Evolutionary conservation across 2,888 invertebrate species (phyloP).

Genomic region (Megaustenia siamemsis): DNA sequence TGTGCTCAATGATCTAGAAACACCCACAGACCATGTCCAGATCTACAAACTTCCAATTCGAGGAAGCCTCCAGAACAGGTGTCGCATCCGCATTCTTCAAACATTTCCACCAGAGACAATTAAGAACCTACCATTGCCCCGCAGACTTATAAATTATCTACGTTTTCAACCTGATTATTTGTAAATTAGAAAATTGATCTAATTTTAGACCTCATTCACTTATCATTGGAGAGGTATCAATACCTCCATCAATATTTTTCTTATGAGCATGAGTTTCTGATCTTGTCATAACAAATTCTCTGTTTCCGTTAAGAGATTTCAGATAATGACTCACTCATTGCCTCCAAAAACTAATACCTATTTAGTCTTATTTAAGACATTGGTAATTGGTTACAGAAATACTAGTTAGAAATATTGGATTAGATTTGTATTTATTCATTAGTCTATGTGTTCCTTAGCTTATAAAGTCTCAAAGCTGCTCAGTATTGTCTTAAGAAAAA

Average conservation of each 20-base stretch:
- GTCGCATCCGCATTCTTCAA: slow-evolving; percentile 76
- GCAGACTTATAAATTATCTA: slow-evolving; percentile 76
- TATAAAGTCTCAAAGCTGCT: too few species aligned
- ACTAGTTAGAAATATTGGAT: neutral
- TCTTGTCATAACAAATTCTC: neutral
- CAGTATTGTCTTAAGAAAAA: too few species aligned
- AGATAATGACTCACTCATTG: neutral
- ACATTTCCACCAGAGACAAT: slow-evolving; percentile 70
- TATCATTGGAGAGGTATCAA: neutral
- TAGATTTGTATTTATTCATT: neutral
- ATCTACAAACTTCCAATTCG: slow-evolving; percentile 77
- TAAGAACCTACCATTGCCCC: slow-evolving; percentile 75
- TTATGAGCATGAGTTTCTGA: neutral
- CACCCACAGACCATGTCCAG: slow-evolving; percentile 76
- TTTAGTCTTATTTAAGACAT: neutral
- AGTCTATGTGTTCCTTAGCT: too few species aligned
- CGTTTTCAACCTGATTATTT: slow-evolving; percentile 77
- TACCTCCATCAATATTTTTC: neutral
- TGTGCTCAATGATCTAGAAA: slow-evolving; percentile 75
- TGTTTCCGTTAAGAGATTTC: neutral
- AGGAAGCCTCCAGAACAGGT: slow-evolving; percentile 76
- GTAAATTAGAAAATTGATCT: slow-evolving; percentile 22
- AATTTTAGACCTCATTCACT: too few species aligned
- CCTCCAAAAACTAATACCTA: neutral
- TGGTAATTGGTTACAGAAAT: neutral